Evolutionary conservation across 2,888 invertebrate genomes (phyloP), one percentile per base, ranked within the genome.

Genomic region (Athalia cordata): DNA sequence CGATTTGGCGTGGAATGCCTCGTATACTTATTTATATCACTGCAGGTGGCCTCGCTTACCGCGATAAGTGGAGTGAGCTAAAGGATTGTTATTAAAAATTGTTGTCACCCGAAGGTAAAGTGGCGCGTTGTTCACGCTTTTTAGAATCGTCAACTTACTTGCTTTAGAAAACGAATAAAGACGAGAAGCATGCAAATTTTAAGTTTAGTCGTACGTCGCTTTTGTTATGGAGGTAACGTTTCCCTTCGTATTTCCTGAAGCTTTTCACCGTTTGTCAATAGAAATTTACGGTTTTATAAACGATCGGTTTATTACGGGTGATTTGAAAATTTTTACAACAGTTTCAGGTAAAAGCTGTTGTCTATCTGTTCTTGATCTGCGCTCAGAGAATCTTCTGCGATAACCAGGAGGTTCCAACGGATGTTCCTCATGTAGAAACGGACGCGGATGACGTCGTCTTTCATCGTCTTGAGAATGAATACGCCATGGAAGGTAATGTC

Each of bases 121-220:
- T 75, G 75, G 75, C 68, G 72, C 61, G 68, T 65, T 78, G 76
- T 83, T 87, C 87, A 87, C 87, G 87, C 88, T 87, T 87, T 87
- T 88, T 86, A 88, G 83, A 84, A 83, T 78, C 76, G 45, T 65
- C 74, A 57, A 76, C 29, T 62, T 50, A 65, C 13, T 45, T 13
- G 57, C 8, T 8, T 43, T 68, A 72, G 68, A 80, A 68, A 77
- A 67, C 72, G 52, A 84, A 85, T 86, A 87, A 86, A 87, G 85
- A 77, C 82, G 78, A 59, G 80, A 79, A 72, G 79, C 81, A 11
- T 72, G 75, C 72, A 66, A 80, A 81, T 80, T 68, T 74, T 45
- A 74, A 78, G 80, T 83, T 88, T 85, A 87, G 87, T 88, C 78
- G 61, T 29, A 29, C 80, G 79, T 45, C 55, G 29, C 29, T 57